Conservation (phyloP, 2,888 invertebrate genomes). For the Achlya flavicornis region DNA sequence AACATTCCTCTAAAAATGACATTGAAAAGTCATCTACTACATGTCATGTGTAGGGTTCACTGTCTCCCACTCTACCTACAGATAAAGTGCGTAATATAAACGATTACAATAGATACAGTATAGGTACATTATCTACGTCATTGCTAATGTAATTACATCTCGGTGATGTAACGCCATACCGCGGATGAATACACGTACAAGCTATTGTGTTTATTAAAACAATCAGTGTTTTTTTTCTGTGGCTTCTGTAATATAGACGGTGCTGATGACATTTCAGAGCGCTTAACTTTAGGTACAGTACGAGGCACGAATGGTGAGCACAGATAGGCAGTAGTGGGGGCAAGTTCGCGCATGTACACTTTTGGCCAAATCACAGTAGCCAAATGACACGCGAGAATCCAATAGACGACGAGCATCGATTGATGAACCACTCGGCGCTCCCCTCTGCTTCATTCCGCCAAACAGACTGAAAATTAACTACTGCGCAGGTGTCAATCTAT, state of each 20-base stretch:
- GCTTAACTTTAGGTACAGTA: neutral
- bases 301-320: too few species aligned
- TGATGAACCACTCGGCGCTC: too few species aligned
- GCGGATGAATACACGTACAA: neutral
- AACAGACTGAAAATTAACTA: too few species aligned
- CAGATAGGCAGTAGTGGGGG: too few species aligned
- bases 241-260: neutral
- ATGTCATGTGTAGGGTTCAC: neutral
- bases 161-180: constrained; percentile 22
- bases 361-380: too few species aligned
- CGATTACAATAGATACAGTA: constrained; percentile 25
- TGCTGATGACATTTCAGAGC: neutral
- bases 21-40: too few species aligned
- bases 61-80: neutral
- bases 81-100: constrained; percentile 20
- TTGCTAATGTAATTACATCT: constrained; percentile 36
- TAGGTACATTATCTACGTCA: constrained; percentile 32
- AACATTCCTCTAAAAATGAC: too few species aligned
- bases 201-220: constrained; percentile 4
- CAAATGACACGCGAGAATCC: too few species aligned
- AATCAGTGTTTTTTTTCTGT: neutral
- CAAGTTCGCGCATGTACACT: too few species aligned
- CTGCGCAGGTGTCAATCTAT: too few species aligned
- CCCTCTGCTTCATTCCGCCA: too few species aligned
- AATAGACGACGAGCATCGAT: too few species aligned